Evolutionary conservation across 1,140 invertebrate species (phyloP).

Genomic region (Drosophila asahinai): DNA sequence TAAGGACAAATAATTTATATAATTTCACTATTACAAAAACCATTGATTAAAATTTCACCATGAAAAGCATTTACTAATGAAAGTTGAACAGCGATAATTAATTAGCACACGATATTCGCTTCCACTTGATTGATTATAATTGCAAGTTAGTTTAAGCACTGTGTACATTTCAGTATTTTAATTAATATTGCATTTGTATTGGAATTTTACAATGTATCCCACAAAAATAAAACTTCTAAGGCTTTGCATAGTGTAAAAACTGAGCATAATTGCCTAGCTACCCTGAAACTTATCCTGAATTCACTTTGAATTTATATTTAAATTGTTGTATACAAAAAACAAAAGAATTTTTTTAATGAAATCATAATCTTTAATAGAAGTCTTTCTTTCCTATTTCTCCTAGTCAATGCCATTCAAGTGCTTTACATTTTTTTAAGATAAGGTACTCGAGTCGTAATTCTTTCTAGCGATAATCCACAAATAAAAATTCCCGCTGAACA

Average conservation of each 20-base stretch:
- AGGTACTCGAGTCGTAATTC: background rate
- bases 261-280: too few relatives aligned
- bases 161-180: too few relatives aligned
- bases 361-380: background rate
- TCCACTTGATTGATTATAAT: background rate
- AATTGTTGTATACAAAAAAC: too few relatives aligned
- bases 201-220: too few relatives aligned
- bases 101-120: background rate
- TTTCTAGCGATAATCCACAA: conserved; percentile 3
- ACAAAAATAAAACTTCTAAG: too few relatives aligned
- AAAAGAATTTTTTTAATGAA: background rate
- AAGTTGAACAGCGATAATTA: background rate
- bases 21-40: background rate
- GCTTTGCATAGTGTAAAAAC: too few relatives aligned
- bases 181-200: too few relatives aligned
- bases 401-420: background rate
- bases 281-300: too few relatives aligned
- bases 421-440: conserved; percentile 8
- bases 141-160: background rate
- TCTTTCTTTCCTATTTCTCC: background rate
- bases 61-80: background rate
- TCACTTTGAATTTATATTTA: background rate
- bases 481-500: background rate
- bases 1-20: too few relatives aligned
- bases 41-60: background rate